These are phyloP conservation scores for Drosophila tsacasi DNA, from an alignment of 1,140 invertebrate species.

Conservation along the genomic window DNA sequence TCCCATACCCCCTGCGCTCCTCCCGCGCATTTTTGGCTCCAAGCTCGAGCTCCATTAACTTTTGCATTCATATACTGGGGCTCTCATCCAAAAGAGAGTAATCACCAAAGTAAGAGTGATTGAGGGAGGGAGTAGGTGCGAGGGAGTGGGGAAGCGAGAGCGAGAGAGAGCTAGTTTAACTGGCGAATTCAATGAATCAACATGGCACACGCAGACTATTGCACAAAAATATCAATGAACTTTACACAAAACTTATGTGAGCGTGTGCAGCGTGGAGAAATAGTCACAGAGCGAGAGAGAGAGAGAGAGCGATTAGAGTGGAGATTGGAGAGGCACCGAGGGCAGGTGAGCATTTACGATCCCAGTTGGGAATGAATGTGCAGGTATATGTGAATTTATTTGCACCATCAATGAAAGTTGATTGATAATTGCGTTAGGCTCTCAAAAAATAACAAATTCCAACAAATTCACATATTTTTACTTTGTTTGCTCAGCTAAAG, in stretches of 20 bases:
- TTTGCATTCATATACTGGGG: slow-evolving; percentile 55
- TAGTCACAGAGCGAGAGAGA: slow-evolving; percentile 21
- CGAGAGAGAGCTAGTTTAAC: slow-evolving; percentile 59
- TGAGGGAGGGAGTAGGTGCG: neutral
- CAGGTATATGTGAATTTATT: neutral
- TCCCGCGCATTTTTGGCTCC: neutral
- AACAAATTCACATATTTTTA: neutral
- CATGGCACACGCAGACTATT: slow-evolving; percentile 69
- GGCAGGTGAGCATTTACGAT: slow-evolving; percentile 42
- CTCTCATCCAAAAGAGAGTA: slow-evolving; percentile 31
- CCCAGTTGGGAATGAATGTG: neutral
- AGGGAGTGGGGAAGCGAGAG: slow-evolving; percentile 1
- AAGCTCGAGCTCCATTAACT: slow-evolving; percentile 43
- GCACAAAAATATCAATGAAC: slow-evolving; percentile 84
- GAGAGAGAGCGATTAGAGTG: slow-evolving; percentile 19
- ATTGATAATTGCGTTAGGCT: neutral
- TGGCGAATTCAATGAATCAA: slow-evolving; percentile 82
- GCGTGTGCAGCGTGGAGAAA: slow-evolving; percentile 55
- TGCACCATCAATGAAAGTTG: slow-evolving; percentile 11
- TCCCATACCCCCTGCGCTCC: neutral
- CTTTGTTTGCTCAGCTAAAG: neutral
- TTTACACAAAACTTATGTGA: slow-evolving; percentile 75
- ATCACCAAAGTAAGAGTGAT: neutral
- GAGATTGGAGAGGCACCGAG: slow-evolving; percentile 20
- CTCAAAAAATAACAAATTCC: neutral